These are phyloP conservation scores for Hesperophylax magnus DNA, from an alignment of 1,140 invertebrate species.

Conservation along the genomic window DNA sequence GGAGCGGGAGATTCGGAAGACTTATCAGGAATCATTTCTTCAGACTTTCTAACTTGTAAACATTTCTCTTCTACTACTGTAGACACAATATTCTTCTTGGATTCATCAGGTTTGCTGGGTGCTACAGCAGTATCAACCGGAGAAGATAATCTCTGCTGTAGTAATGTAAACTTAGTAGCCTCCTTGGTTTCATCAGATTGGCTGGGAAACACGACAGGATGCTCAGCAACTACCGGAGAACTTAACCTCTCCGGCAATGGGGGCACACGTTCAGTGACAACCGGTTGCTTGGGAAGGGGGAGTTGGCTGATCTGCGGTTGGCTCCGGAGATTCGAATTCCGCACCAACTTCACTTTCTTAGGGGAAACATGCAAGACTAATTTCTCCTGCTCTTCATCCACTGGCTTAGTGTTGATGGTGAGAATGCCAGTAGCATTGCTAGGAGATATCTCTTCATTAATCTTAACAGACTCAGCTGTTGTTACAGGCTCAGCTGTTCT, in stretches of 20 bases:
- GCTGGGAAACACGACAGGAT: neutral
- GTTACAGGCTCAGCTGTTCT: neutral
- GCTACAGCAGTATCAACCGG: too few species aligned
- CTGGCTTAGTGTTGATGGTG: neutral
- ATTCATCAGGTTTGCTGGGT: neutral
- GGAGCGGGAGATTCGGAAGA: neutral
- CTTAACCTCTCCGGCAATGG: neutral
- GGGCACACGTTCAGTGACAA: neutral
- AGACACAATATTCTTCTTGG: neutral
- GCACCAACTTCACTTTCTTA: conserved; percentile 50
- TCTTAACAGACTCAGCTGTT: too few species aligned
- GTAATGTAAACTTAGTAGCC: too few species aligned
- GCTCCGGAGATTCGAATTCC: conserved; percentile 29
- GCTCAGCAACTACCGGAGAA: neutral
- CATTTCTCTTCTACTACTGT: neutral
- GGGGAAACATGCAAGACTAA: conserved; percentile 3
- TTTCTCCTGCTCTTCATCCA: neutral
- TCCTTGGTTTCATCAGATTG: neutral
- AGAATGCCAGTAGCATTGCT: neutral
- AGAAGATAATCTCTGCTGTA: too few species aligned
- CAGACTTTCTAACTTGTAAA: neutral
- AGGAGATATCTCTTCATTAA: neutral
- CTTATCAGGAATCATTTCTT: neutral
- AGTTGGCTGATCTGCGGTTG: conserved; percentile 14
- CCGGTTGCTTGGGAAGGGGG: conserved; percentile 2